Conservation (phyloP, 2,797 vertebrate species). For the Macroramphosus scolopax region DNA sequence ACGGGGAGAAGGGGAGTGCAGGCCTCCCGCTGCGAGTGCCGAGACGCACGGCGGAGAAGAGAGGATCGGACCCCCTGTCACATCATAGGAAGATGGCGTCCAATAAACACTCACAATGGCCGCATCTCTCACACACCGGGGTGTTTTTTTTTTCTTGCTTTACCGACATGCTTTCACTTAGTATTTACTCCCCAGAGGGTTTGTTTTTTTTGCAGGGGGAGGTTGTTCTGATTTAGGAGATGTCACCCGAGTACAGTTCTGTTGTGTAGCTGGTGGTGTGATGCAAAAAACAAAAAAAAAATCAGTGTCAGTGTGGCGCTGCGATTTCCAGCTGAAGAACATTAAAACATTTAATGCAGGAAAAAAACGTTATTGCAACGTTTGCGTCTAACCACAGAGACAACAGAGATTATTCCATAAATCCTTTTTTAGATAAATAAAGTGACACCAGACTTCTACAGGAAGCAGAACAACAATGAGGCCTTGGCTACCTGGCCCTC, state of each 20-base stretch:
- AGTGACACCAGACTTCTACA: too few species aligned
- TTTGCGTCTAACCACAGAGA: too few species aligned
- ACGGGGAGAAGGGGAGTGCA: conserved; percentile 59
- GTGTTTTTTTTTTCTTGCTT: conserved; percentile 64
- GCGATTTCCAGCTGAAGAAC: too few species aligned
- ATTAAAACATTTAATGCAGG: too few species aligned
- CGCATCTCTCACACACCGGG: conserved; percentile 50
- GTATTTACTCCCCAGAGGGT: conserved; percentile 63
- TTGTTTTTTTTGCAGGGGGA: conserved; percentile 46
- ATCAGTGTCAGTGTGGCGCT: too few species aligned
- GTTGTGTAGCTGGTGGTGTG: conserved; percentile 46
- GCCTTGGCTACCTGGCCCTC: conserved; percentile 40
- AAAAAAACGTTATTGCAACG: too few species aligned
- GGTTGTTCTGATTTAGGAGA: conserved; percentile 51
- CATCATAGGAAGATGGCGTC: conserved; percentile 73
- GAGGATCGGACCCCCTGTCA: conserved; percentile 75
- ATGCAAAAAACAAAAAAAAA: too few species aligned
- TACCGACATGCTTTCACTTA: conserved; percentile 71
- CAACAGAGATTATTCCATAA: too few species aligned
- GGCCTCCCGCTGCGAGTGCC: conserved; percentile 72
- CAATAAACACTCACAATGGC: conserved; percentile 65
- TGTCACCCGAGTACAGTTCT: conserved; percentile 46
- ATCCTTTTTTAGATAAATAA: conserved; percentile 6
- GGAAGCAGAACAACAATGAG: conserved; percentile 20
- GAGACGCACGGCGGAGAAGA: conserved; percentile 56